phyloP scores from a whole-genome alignment of 92 coral and sea anemone genomes.

The Meandrina meandrites region DNA sequence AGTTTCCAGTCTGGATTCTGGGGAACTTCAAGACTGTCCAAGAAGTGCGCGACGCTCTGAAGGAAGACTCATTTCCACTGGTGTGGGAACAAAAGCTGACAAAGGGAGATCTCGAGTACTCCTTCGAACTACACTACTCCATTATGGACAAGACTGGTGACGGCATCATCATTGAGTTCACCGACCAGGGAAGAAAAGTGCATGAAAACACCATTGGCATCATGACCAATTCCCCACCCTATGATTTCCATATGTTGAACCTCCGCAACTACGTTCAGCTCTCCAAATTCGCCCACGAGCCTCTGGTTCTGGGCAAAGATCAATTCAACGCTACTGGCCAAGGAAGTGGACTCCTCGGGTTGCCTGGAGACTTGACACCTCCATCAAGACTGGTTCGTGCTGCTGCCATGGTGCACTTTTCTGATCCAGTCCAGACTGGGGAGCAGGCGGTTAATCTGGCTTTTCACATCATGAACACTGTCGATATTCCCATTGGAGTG shows the following conservation, averaged over 20 bases:
- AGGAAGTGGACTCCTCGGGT: slow-evolving; percentile 14
- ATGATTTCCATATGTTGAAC: slow-evolving; percentile 28
- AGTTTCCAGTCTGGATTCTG: slow-evolving; percentile 20
- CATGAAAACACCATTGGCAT: slow-evolving; percentile 5
- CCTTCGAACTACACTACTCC: slow-evolving; percentile 17
- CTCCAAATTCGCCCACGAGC: not conserved
- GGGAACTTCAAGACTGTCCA: slow-evolving; percentile 33
- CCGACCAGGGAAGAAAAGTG: slow-evolving; percentile 4
- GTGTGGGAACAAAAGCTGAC: not conserved
- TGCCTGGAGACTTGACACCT: slow-evolving; percentile 23
- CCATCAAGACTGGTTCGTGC: slow-evolving; percentile 25
- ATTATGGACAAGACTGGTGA: slow-evolving; percentile 18
- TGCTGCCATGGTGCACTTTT: slow-evolving; percentile 16
- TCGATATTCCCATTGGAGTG: slow-evolving; percentile 4
- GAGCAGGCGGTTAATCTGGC: not conserved
- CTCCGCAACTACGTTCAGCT: slow-evolving; percentile 26
- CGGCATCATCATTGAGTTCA: slow-evolving; percentile 21
- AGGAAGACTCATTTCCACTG: slow-evolving; percentile 25
- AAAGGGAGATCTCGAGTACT: not conserved
- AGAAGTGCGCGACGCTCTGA: not conserved
- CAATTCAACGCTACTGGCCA: not conserved
- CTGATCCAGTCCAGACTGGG: slow-evolving; percentile 5
- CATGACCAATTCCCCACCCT: slow-evolving; percentile 27
- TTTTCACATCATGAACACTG: slow-evolving; percentile 8
- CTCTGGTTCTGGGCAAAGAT: slow-evolving; percentile 3